These are phyloP conservation scores for Leptinotarsa tumamoca DNA, from an alignment of 2,888 invertebrate species.

Conservation along the genomic window DNA sequence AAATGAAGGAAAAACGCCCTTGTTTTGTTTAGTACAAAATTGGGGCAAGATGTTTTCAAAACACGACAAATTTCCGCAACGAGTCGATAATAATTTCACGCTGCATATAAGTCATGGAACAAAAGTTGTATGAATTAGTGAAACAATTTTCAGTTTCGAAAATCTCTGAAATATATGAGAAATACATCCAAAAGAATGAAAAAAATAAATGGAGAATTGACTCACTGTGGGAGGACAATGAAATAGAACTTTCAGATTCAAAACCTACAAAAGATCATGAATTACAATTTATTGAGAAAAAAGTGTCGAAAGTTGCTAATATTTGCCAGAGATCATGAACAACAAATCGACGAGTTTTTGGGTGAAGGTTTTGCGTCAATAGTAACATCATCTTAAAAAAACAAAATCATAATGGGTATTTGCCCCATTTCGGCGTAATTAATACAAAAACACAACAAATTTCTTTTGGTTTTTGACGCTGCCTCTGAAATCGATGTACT, in stretches of 20 bases:
- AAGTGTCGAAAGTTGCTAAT: background rate
- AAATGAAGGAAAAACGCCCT: background rate
- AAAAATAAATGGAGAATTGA: background rate
- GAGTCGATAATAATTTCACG: background rate
- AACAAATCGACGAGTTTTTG: background rate
- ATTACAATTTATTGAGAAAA: background rate
- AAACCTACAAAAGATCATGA: background rate
- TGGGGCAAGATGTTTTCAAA: background rate
- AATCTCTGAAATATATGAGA: background rate
- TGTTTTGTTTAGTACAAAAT: background rate
- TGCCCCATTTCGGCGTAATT: background rate
- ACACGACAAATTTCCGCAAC: background rate
- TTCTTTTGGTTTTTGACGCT: background rate
- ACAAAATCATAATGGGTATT: no score
- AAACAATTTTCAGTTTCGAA: background rate
- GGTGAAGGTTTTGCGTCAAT: no score
- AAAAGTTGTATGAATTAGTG: background rate
- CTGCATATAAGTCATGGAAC: background rate
- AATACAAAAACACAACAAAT: no score
- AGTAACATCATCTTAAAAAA: no score
- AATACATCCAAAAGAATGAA: background rate
- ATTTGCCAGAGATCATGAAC: background rate
- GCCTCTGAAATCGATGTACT: background rate
- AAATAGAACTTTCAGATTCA: background rate
- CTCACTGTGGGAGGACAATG: background rate